Conservation (phyloP, 2,797 vertebrate species). For the Falco rusticolus region DNA sequence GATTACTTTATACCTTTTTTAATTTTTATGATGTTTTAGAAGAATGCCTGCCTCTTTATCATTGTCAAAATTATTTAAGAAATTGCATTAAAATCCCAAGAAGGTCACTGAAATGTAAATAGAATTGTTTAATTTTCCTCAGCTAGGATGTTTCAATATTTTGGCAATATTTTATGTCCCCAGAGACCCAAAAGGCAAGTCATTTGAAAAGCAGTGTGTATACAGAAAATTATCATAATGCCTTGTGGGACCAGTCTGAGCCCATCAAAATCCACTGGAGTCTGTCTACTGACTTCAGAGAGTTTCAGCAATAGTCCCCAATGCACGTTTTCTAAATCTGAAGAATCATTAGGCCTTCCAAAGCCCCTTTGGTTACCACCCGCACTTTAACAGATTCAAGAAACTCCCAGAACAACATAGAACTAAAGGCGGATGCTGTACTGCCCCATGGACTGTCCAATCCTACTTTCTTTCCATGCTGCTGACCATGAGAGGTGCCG, state of each 20-base stretch:
- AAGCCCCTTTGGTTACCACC: not conserved
- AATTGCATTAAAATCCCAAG: not conserved
- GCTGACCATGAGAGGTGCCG: not conserved
- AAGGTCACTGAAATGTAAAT: not conserved
- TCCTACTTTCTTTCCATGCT: not conserved
- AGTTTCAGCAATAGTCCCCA: not conserved
- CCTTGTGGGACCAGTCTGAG: constrained; percentile 26
- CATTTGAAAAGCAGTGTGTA: not conserved
- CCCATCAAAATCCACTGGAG: constrained; percentile 35
- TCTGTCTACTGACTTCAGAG: constrained; percentile 24
- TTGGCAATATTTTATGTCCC: constrained; percentile 28
- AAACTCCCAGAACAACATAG: not conserved
- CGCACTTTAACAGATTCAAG: not conserved
- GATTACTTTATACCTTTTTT: not conserved
- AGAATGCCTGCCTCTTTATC: not conserved
- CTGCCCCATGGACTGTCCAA: not conserved
- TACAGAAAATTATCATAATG: constrained; percentile 30
- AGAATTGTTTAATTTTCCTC: not conserved
- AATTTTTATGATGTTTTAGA: not conserved
- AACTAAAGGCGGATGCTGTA: not conserved
- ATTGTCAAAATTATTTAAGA: not conserved
- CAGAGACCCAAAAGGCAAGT: not conserved
- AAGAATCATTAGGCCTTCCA: constrained; percentile 14
- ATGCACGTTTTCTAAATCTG: not conserved
- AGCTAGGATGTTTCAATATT: not conserved